A percentile compares a stretch with the other conserved stretches of the same genome.
Conservation (phyloP, 53 echinoderm and acorn worm species). For the Temnopleurus reevesii region DNA sequence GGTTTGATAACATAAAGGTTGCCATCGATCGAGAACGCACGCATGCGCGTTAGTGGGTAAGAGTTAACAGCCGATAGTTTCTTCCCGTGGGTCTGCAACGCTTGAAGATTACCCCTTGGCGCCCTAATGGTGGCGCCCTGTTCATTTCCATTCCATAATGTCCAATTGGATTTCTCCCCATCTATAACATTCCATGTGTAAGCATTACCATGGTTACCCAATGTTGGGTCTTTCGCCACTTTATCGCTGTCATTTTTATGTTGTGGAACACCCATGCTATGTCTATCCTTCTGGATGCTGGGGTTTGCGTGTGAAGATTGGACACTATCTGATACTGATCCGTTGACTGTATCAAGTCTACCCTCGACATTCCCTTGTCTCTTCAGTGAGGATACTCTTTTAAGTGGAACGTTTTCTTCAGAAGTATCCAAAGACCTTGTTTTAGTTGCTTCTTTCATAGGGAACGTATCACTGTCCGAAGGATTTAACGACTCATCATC, state of each 20-base stretch:
- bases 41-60: slow-evolving; percentile 37
- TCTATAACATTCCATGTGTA: background rate
- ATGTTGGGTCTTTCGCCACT: background rate
- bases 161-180: background rate
- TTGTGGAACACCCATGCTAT: background rate
- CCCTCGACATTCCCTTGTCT: background rate
- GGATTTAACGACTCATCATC: background rate
- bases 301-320: background rate
- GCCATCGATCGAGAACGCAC: slow-evolving; percentile 26
- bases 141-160: background rate
- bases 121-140: background rate
- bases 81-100: background rate
- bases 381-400: background rate
- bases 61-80: background rate
- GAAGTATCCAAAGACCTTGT: background rate
- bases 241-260: background rate
- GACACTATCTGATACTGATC: background rate
- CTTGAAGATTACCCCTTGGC: background rate
- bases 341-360: background rate
- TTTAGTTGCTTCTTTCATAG: background rate
- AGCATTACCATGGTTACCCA: background rate
- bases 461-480: background rate
- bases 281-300: background rate
- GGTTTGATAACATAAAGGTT: slow-evolving; percentile 32
- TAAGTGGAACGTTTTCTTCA: background rate